These are phyloP conservation scores for Cheumatopsyche charites DNA, from an alignment of 1,140 invertebrate genomes.

Conservation along the genomic window DNA sequence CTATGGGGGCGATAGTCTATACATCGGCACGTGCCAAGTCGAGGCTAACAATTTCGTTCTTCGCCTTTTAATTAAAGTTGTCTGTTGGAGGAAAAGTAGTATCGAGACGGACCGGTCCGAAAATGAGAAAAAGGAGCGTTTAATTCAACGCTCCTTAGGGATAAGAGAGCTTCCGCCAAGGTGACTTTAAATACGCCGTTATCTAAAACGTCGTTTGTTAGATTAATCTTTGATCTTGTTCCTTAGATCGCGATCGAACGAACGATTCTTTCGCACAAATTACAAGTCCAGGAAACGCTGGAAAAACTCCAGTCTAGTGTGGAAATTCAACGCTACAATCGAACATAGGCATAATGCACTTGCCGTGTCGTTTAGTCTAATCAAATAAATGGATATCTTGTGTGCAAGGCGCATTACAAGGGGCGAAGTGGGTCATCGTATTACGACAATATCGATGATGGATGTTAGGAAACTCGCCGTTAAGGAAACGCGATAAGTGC, in stretches of 20 bases:
- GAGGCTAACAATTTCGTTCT: constrained; percentile 15
- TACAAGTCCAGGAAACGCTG: constrained; percentile 8
- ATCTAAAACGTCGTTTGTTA: constrained; percentile 33
- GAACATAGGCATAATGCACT: neutral
- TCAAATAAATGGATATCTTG: neutral
- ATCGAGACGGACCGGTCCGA: constrained; percentile 26
- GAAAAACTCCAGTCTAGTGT: neutral
- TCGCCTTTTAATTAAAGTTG: constrained; percentile 33
- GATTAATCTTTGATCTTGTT: constrained; percentile 26
- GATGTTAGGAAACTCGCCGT: constrained; percentile 16
- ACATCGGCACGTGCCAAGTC: neutral
- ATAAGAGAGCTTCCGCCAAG: neutral
- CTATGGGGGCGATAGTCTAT: neutral
- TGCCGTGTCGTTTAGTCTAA: neutral
- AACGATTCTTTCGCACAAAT: constrained; percentile 12
- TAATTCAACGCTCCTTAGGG: constrained; percentile 21
- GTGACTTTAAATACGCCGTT: constrained; percentile 30
- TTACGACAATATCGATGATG: constrained; percentile 36
- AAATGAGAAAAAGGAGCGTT: constrained; percentile 29
- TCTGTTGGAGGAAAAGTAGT: constrained; percentile 19
- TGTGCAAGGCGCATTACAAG: neutral
- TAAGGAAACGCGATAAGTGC: constrained; percentile 24
- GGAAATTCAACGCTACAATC: neutral
- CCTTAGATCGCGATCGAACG: neutral
- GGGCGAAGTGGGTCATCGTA: constrained; percentile 26